phyloP scores from a whole-genome alignment of 2,888 invertebrate species.

The Erebia epiphron region DNA sequence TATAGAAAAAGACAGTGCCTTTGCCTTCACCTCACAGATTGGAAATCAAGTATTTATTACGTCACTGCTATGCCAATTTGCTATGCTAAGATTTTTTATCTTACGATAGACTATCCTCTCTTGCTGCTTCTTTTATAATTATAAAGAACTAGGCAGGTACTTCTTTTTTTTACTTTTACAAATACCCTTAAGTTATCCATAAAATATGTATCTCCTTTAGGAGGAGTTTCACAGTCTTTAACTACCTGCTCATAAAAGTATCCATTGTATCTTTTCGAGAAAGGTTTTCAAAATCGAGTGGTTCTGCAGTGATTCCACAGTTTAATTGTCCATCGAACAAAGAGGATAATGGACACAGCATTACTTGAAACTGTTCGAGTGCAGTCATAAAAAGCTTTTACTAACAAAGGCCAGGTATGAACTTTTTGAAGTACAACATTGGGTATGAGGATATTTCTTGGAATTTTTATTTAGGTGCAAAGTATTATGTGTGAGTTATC shows the following conservation, averaged over 20 bases:
- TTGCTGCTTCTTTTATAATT: no score
- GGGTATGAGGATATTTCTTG: conserved; percentile 14
- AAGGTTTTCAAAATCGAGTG: conserved; percentile 28
- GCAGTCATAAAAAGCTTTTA: conserved; percentile 33
- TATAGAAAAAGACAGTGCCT: no score
- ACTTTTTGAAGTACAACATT: conserved; percentile 31
- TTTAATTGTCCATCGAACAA: conserved; percentile 33
- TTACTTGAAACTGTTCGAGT: conserved; percentile 22
- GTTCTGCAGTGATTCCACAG: conserved; percentile 34
- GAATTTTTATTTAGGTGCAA: conserved; percentile 33
- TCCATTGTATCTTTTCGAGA: conserved; percentile 34
- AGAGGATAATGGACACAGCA: conserved; percentile 32
- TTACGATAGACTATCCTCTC: no score
- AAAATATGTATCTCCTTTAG: neutral
- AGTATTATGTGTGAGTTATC: conserved; percentile 3
- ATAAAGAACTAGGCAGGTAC: no score
- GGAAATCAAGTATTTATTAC: no score
- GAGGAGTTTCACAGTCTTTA: conserved; percentile 8
- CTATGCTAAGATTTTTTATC: no score
- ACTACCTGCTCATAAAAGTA: conserved; percentile 39
- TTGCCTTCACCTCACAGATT: no score
- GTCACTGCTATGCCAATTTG: no score
- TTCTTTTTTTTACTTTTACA: neutral
- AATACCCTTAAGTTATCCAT: neutral
- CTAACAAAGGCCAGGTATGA: conserved; percentile 38